Conservation (phyloP, 2,888 invertebrate genomes). For the Meliscaeva auricollis region DNA sequence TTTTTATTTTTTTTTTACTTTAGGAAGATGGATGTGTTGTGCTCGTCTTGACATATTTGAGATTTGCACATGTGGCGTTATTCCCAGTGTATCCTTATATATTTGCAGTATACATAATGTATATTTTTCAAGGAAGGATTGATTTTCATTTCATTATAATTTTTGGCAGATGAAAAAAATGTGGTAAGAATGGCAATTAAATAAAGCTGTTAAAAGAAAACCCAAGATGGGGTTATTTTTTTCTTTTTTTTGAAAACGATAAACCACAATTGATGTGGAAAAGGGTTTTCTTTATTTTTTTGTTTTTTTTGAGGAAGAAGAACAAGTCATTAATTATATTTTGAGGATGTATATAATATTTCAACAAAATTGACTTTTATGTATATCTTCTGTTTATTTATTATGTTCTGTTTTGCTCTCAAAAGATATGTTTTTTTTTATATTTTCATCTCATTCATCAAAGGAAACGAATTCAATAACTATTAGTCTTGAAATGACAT, state of each 20-base stretch:
- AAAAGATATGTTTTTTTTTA: no score
- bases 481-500: no score
- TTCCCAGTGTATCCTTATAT: neutral
- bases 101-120: neutral
- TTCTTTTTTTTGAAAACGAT: slow-evolving; percentile 10
- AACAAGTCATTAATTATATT: slow-evolving; percentile 60
- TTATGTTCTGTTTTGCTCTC: neutral
- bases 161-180: neutral
- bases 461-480: no score
- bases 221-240: slow-evolving; percentile 6
- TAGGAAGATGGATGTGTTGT: slow-evolving; percentile 65
- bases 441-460: no score
- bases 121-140: slow-evolving; percentile 11
- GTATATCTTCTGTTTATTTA: neutral
- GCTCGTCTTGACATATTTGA: slow-evolving; percentile 43
- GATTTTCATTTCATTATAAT: slow-evolving; percentile 53
- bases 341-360: slow-evolving; percentile 1
- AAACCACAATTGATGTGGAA: slow-evolving; percentile 39
- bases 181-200: slow-evolving; percentile 39
- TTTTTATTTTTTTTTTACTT: slow-evolving; percentile 31
- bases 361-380: neutral
- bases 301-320: neutral
- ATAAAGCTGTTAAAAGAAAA: slow-evolving; percentile 35
- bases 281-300: no score
- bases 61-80: slow-evolving; percentile 66